Evolutionary conservation across 2,113 vertebrate genomes (phyloP), one percentile per base, ranked within the genome.

Genomic region (Tetrax tetrax): DNA sequence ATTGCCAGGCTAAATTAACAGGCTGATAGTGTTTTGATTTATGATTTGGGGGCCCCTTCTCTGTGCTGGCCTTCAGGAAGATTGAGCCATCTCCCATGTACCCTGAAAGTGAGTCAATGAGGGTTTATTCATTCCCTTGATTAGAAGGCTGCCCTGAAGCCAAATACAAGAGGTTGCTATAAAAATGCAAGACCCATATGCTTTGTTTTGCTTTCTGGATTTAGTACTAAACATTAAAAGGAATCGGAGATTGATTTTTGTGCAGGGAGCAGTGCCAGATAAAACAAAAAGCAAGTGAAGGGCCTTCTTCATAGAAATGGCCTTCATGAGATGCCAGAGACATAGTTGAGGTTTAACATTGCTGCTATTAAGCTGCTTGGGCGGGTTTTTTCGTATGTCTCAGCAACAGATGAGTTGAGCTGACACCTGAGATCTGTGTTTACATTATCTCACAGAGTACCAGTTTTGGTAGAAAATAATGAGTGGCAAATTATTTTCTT

Each of bases 211-310:
- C 94, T 98, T 98, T 97, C 96, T 97, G 74, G 93, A 97, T 97
- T 98, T 98, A 98, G 95, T 96, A 78, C 95, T 94, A 94, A 97
- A 97, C 97, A 95, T 97, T 98, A 97, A 98, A 98, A 96, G 92
- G 92, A 97, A 98, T 82, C 97, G 94, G 93, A 97, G 97, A 98
- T 98, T 98, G 97, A 98, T 97, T 97, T 97, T 97, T 96, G 79
- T 92, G 72, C 51, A 38, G 92, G 98, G 93, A 97, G 38, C 41
- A 68, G 91, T 97, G 98, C 98, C 98, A 98, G 95, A 97, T 93
- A 96, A 98, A 98, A 98, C 96, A 98, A 96, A 69, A 91, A 93
- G 65, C 35, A 75, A 95, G 56, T 56, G 72, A 95, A 91, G 5
- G 0, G 45, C 43, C 60, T 74, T 64, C 65, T 95, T 97, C 93